Percentiles rank a stretch among this genome's conserved stretches.
These are phyloP conservation scores for Raja brachyura DNA, from an alignment of 2,113 vertebrate species.

Conservation along the genomic window DNA sequence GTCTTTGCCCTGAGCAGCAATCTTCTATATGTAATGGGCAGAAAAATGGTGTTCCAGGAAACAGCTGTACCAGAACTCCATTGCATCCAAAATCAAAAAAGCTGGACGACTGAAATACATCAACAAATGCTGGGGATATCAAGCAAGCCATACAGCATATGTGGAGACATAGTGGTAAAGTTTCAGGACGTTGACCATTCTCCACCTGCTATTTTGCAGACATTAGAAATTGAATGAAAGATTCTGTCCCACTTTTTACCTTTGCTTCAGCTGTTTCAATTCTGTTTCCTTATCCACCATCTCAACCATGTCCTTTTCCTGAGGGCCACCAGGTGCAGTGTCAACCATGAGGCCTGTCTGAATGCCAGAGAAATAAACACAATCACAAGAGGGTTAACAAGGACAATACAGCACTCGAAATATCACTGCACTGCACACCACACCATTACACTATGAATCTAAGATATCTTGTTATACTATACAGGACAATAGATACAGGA, in stretches of 20 bases:
- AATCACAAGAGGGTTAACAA: background rate
- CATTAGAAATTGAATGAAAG: background rate
- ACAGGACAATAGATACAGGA: background rate
- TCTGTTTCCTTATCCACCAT: slow-evolving; percentile 57
- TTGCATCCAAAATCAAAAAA: too few relatives aligned
- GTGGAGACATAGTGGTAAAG: too few relatives aligned
- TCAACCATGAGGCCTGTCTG: slow-evolving; percentile 63
- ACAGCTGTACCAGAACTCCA: background rate
- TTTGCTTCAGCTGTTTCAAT: slow-evolving; percentile 66
- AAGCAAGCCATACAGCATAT: too few relatives aligned
- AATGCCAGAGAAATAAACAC: slow-evolving; percentile 38
- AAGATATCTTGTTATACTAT: background rate
- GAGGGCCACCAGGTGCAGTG: slow-evolving; percentile 78
- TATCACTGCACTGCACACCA: background rate
- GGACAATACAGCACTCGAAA: background rate
- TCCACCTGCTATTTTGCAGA: background rate
- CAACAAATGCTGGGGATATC: too few relatives aligned
- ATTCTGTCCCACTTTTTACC: slow-evolving; percentile 52
- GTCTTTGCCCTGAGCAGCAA: background rate
- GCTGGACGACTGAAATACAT: too few relatives aligned
- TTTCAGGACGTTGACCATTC: too few relatives aligned
- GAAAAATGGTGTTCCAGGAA: background rate
- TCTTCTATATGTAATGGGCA: background rate
- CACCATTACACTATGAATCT: background rate
- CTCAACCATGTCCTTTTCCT: slow-evolving; percentile 59